A percentile compares a stretch with the other conserved stretches of the same genome.
Evolutionary conservation across 2,113 vertebrate species (phyloP).

Genomic region (Otocyon megalotis): DNA sequence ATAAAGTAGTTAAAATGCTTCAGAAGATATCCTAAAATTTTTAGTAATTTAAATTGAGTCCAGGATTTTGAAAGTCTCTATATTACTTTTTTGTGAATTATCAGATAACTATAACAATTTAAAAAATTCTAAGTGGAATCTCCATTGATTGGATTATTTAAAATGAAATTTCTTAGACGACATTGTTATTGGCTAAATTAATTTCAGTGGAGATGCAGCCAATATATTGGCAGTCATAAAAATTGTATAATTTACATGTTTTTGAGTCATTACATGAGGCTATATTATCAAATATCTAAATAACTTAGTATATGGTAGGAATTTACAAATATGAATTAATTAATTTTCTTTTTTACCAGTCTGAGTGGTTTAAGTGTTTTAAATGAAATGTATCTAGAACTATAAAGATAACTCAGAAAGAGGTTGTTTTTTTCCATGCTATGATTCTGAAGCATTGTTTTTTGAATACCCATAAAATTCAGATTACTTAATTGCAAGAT

Average conservation of each 20-base stretch:
- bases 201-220: neutral
- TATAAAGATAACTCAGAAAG: neutral
- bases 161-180: conserved; percentile 3
- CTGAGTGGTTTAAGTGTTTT: neutral
- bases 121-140: neutral
- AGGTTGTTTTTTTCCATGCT: neutral
- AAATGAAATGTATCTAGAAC: neutral
- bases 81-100: neutral
- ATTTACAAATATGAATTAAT: neutral
- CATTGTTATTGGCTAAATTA: conserved; percentile 32
- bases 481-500: neutral
- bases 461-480: neutral
- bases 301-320: neutral
- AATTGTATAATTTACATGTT: no score
- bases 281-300: neutral
- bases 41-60: neutral
- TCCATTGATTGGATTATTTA: neutral
- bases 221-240: neutral
- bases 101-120: neutral
- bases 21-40: neutral
- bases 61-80: neutral
- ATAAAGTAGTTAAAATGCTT: neutral
- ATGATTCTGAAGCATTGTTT: neutral
- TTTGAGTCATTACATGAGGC: neutral
- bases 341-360: neutral